Conservation (phyloP, 2,113 vertebrate genomes). For the Notarius quadriscutis region DNA sequence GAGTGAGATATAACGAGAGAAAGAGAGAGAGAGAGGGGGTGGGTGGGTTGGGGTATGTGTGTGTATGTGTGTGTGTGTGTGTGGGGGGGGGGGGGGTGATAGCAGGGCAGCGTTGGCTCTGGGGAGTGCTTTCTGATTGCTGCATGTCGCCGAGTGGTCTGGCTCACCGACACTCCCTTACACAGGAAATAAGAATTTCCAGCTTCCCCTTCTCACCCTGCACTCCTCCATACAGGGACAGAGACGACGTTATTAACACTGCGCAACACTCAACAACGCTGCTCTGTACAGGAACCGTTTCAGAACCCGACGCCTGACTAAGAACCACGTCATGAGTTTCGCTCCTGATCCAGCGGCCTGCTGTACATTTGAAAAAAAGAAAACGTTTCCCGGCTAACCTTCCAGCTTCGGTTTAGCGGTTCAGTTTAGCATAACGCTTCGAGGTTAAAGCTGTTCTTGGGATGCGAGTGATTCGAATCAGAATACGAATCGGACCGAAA, state of each 20-base stretch:
- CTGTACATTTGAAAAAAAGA: background rate
- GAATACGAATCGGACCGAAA: background rate
- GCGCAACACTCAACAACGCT: background rate
- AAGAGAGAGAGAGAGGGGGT: too few relatives aligned
- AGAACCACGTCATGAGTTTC: background rate
- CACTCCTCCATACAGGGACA: slow-evolving; percentile 50
- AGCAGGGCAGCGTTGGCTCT: slow-evolving; percentile 31
- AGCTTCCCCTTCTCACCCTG: slow-evolving; percentile 72
- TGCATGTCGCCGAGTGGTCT: slow-evolving; percentile 65
- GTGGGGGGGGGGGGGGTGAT: background rate
- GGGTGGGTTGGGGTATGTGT: background rate
- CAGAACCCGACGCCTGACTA: background rate
- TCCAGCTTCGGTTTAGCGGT: background rate
- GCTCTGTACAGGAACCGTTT: background rate
- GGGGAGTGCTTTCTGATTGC: slow-evolving; percentile 64
- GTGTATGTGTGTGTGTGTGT: background rate
- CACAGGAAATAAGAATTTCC: slow-evolving; percentile 75
- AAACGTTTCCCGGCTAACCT: background rate
- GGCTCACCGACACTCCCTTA: slow-evolving; percentile 63
- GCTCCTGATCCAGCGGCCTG: background rate
- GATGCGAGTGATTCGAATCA: background rate
- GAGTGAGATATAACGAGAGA: too few relatives aligned
- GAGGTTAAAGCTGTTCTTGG: background rate
- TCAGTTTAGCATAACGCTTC: too few relatives aligned
- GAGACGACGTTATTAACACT: slow-evolving; percentile 11